These are phyloP conservation scores for Chrysolina oricalcia DNA, from an alignment of 2,888 invertebrate species.

Conservation along the genomic window DNA sequence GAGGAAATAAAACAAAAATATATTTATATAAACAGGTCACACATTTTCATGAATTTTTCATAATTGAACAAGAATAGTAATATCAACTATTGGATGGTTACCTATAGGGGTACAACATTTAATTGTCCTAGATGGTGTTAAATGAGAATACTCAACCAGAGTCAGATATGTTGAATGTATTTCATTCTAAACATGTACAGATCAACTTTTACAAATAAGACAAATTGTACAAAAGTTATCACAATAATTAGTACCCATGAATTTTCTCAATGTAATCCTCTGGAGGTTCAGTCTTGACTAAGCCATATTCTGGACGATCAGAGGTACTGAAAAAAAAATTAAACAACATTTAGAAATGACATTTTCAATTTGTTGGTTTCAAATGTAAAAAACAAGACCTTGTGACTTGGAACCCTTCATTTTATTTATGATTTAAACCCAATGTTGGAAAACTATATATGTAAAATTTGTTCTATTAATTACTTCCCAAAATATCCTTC, in stretches of 20 bases:
- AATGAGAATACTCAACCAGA: not conserved
- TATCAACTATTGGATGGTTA: too few relatives aligned
- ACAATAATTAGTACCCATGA: not conserved
- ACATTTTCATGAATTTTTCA: too few relatives aligned
- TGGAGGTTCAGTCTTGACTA: not conserved
- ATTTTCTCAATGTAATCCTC: not conserved
- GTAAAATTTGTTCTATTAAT: too few relatives aligned
- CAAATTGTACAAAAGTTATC: slow-evolving; percentile 8
- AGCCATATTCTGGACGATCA: slow-evolving; percentile 1
- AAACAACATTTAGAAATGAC: not conserved
- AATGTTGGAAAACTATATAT: too few relatives aligned
- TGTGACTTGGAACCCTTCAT: not conserved
- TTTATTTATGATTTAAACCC: too few relatives aligned
- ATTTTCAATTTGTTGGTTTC: not conserved
- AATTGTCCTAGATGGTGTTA: not conserved
- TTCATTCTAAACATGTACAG: slow-evolving; percentile 4
- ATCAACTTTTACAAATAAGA: slow-evolving; percentile 12
- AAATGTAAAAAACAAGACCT: not conserved
- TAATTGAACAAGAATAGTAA: too few relatives aligned
- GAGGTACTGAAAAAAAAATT: not conserved
- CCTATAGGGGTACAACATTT: too few relatives aligned
- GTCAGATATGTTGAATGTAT: not conserved
- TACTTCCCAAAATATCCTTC: too few relatives aligned
- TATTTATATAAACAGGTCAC: too few relatives aligned
- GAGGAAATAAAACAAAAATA: too few relatives aligned